phyloP scores from a whole-genome alignment of 2,797 vertebrate genomes.

The Caiman crocodilus region DNA sequence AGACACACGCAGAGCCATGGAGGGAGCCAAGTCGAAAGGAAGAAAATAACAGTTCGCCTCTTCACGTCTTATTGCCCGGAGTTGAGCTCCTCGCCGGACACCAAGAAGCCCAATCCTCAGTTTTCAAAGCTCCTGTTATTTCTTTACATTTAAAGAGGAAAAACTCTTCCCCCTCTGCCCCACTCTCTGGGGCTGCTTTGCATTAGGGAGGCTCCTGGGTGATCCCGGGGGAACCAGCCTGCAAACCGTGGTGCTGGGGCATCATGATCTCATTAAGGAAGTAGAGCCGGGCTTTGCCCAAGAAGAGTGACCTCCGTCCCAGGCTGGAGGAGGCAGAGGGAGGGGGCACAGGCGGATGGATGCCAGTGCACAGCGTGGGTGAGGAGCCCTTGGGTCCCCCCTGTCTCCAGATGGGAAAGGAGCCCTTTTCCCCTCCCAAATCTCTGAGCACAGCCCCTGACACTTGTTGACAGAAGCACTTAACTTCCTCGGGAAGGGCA shows the following conservation, averaged over 20 bases:
- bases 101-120: background rate
- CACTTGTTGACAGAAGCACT: constrained; percentile 63
- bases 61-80: background rate
- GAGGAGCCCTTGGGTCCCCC: constrained; percentile 26
- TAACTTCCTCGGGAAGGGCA: constrained; percentile 14
- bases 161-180: constrained; percentile 14
- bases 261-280: constrained; percentile 70
- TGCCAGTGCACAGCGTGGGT: background rate
- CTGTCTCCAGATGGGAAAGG: background rate
- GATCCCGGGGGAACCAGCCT: constrained; percentile 56
- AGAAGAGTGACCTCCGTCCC: constrained; percentile 29
- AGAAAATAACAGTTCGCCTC: background rate
- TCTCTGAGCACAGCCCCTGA: constrained; percentile 34
- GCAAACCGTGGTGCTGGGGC: constrained; percentile 48
- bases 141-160: constrained; percentile 43
- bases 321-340: constrained; percentile 35
- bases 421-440: background rate
- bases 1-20: background rate
- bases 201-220: constrained; percentile 71
- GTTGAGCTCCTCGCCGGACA: background rate
- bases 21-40: background rate
- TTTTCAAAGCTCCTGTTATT: background rate
- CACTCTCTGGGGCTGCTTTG: constrained; percentile 58
- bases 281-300: constrained; percentile 60
- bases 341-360: background rate